phyloP scores from a whole-genome alignment of 2,888 invertebrate species.

The Podabrus alpinus region DNA sequence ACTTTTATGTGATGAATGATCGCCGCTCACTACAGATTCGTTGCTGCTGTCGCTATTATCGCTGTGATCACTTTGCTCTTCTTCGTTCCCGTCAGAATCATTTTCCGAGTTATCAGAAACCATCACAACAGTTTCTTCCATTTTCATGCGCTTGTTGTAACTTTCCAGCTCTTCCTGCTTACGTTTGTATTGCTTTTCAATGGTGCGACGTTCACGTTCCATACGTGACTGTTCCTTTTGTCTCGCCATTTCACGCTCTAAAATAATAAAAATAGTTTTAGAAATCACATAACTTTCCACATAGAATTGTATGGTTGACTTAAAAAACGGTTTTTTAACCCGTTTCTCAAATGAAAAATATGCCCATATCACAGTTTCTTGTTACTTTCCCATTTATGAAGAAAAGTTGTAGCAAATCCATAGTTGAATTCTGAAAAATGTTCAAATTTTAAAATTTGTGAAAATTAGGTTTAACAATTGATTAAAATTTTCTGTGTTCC shows the following conservation, averaged over 20 bases:
- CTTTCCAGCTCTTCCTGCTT: constrained; percentile 50
- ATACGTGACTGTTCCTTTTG: constrained; percentile 75
- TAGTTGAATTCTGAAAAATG: no score
- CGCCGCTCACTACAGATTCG: constrained; percentile 24
- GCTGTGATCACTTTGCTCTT: constrained; percentile 40
- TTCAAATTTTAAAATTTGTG: no score
- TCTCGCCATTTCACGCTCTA: constrained; percentile 76
- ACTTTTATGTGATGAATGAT: constrained; percentile 23
- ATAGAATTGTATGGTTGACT: no score
- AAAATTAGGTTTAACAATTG: no score
- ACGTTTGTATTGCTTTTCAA: constrained; percentile 51
- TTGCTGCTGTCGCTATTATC: constrained; percentile 37
- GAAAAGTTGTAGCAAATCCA: no score
- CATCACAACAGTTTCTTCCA: constrained; percentile 48
- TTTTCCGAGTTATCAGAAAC: constrained; percentile 52
- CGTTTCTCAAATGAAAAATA: no score
- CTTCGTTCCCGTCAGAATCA: constrained; percentile 43
- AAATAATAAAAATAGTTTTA: no score
- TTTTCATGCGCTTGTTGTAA: constrained; percentile 45
- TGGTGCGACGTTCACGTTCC: constrained; percentile 74
- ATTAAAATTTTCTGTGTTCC: no score
- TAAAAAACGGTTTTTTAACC: no score
- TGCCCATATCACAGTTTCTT: no score
- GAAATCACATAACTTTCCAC: no score
- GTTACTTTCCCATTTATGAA: no score